Evolutionary conservation across 2,113 vertebrate species (phyloP).

Genomic region (Epinephelus cyanopodus): DNA sequence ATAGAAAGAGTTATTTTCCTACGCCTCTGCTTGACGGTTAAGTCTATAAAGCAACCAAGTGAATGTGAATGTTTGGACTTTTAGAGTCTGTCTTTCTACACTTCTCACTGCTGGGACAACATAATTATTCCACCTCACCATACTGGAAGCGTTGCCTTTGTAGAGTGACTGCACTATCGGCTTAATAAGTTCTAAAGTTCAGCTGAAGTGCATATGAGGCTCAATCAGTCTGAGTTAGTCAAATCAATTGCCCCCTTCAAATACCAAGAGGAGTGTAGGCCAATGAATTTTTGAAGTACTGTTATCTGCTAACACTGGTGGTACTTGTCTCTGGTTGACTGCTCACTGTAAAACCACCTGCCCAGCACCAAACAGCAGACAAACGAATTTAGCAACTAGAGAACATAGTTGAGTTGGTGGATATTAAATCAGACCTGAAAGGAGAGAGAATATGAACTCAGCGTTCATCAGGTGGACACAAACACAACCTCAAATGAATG

Average conservation of each 20-base stretch:
- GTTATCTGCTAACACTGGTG: not conserved
- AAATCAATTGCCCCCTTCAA: not conserved
- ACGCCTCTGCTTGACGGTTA: not conserved
- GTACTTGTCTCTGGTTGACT: not conserved
- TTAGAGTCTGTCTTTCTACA: not conserved
- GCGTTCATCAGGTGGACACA: not conserved
- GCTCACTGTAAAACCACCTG: too few relatives aligned
- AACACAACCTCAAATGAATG: not conserved
- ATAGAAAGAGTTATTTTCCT: not conserved
- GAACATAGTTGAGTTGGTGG: too few relatives aligned
- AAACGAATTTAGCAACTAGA: too few relatives aligned
- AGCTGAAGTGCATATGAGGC: not conserved
- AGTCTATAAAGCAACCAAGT: not conserved
- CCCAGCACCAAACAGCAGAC: too few relatives aligned
- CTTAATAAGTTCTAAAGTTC: not conserved
- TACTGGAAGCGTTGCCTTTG: not conserved
- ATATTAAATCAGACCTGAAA: too few relatives aligned
- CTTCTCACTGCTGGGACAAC: not conserved
- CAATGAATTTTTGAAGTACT: not conserved
- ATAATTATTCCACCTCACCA: not conserved
- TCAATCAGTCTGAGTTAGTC: slow-evolving; percentile 16
- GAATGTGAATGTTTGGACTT: not conserved
- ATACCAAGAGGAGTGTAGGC: not conserved
- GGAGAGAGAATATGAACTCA: not conserved
- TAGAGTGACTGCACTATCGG: too few relatives aligned